Evolutionary conservation across 2,113 vertebrate genomes (phyloP).

Genomic region (Hippocampus barbouri): DNA sequence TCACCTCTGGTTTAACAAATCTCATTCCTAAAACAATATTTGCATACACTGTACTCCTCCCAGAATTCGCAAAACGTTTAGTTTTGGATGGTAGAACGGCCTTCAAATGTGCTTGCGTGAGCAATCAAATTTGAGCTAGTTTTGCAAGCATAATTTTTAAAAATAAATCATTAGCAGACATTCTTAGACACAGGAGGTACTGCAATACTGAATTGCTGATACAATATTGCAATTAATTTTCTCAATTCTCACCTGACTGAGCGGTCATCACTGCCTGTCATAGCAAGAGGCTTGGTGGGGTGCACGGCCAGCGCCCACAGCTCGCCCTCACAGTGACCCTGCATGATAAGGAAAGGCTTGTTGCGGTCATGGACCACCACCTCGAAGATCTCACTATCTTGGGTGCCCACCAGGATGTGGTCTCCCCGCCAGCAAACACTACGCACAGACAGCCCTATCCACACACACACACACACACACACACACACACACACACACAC

Average conservation of each 20-base stretch:
- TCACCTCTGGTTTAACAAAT: no score
- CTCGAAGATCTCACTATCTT: conserved; percentile 98
- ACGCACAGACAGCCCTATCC: conserved; percentile 88
- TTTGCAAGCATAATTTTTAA: no score
- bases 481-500: conserved; percentile 27
- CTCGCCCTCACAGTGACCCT: conserved; percentile 98
- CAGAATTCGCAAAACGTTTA: no score
- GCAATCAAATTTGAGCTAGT: no score
- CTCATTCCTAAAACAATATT: no score
- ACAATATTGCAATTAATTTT: not conserved
- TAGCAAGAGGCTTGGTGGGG: conserved; percentile 93
- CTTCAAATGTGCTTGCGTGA: no score
- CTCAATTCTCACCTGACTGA: conserved; percentile 83
- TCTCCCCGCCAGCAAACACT: conserved; percentile 98
- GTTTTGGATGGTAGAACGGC: no score
- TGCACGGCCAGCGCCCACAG: conserved; percentile 97
- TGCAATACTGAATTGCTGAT: not conserved
- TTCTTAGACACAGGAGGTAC: not conserved
- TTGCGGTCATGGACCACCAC: conserved; percentile 96
- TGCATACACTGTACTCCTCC: no score
- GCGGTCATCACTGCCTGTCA: conserved; percentile 96
- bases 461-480: conserved; percentile 14
- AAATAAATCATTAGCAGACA: not conserved
- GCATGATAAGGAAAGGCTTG: conserved; percentile 98
- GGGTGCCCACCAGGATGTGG: conserved; percentile 95